Evolutionary conservation across 1,140 invertebrate species (phyloP).

Genomic region (Dryas iulia): DNA sequence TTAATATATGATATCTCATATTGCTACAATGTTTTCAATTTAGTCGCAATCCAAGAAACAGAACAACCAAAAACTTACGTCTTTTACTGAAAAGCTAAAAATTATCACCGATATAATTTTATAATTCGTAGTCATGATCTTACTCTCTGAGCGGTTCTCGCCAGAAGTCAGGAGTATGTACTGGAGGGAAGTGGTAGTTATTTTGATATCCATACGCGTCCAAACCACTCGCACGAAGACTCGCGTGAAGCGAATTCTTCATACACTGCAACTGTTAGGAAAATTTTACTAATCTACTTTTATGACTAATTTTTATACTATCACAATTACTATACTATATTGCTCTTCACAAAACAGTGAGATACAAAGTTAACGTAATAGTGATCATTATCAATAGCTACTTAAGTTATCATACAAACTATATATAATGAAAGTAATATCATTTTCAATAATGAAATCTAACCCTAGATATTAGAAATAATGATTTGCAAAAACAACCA

Average conservation of each 20-base stretch:
- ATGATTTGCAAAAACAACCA: no score
- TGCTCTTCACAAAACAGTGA: not conserved
- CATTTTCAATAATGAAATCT: not conserved
- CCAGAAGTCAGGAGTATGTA: constrained; percentile 69
- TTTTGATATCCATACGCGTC: constrained; percentile 67
- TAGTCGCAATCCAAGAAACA: no score
- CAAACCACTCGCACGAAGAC: constrained; percentile 60
- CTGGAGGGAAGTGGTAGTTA: constrained; percentile 61
- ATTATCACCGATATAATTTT: no score
- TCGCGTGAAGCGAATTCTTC: constrained; percentile 72
- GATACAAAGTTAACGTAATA: not conserved
- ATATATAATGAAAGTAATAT: not conserved
- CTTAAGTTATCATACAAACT: not conserved
- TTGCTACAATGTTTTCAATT: no score
- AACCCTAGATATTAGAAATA: not conserved
- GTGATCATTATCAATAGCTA: not conserved
- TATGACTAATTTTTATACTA: not conserved
- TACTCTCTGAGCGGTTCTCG: constrained; percentile 68
- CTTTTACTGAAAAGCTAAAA: no score
- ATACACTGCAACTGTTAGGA: constrained; percentile 67
- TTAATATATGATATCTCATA: no score
- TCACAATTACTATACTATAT: not conserved
- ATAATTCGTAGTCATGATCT: constrained; percentile 24
- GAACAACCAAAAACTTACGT: no score
- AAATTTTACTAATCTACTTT: not conserved